Percentiles rank a stretch among this genome's conserved stretches.
Evolutionary conservation across 1,140 invertebrate genomes (phyloP).

Genomic region (Euwallacea fornicatus): DNA sequence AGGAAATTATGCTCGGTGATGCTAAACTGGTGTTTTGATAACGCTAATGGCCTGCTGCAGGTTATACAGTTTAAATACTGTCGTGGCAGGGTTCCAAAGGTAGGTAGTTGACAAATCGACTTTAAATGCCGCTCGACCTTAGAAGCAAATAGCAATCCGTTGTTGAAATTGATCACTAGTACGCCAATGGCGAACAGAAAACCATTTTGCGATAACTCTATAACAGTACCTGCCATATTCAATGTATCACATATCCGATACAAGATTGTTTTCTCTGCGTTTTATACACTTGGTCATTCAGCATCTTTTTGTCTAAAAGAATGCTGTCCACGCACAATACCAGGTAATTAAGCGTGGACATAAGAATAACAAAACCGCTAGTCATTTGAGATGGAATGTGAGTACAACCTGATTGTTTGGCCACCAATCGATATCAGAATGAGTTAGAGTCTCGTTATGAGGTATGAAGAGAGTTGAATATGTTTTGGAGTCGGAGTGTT

Average conservation of each 20-base stretch:
- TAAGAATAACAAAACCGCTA: slow-evolving; percentile 18
- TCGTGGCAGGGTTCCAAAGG: no score
- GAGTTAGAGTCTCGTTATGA: no score
- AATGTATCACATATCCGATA: slow-evolving; percentile 6
- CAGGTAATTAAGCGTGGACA: slow-evolving; percentile 20
- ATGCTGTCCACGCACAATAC: slow-evolving; percentile 18
- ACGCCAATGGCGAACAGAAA: no score
- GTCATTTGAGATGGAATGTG: slow-evolving; percentile 20
- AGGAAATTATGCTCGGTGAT: neutral
- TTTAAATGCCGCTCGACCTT: no score
- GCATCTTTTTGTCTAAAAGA: slow-evolving; percentile 14
- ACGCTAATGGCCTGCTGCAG: neutral
- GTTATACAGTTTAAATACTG: no score
- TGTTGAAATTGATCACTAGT: no score
- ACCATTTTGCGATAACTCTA: no score
- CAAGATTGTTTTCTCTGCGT: slow-evolving; percentile 5
- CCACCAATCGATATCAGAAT: slow-evolving; percentile 8
- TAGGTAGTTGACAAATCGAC: no score
- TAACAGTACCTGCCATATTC: neutral
- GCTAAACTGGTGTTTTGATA: neutral
- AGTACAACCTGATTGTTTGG: slow-evolving; percentile 16
- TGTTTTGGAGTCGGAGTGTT: no score
- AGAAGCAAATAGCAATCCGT: no score
- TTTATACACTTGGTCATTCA: neutral
- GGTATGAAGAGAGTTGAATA: no score